Evolutionary conservation across 2,888 invertebrate genomes (phyloP).

Genomic region (Ophion ellenae): DNA sequence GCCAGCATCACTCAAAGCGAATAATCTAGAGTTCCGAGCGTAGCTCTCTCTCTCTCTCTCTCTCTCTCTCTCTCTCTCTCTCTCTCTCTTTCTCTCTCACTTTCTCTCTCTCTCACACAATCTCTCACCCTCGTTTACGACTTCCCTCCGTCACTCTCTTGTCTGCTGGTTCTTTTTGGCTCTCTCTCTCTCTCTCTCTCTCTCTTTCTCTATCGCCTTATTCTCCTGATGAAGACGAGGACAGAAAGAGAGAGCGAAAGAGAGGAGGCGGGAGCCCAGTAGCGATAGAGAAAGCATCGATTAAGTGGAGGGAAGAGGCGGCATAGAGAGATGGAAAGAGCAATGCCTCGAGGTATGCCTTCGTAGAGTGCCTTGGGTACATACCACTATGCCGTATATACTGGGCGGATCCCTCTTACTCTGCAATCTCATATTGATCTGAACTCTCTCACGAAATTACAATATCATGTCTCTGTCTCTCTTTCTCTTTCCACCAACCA

Average conservation of each 20-base stretch:
- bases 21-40: conserved; percentile 35
- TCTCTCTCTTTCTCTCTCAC: neutral
- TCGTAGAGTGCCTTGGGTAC: conserved; percentile 46
- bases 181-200: too few species aligned
- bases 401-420: conserved; percentile 45
- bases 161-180: too few species aligned
- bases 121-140: too few species aligned
- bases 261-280: neutral
- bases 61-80: conserved; percentile 21
- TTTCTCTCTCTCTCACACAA: neutral
- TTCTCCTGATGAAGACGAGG: too few species aligned
- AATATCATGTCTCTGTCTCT: conserved; percentile 50
- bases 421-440: conserved; percentile 61
- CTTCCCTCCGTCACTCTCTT: too few species aligned
- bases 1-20: conserved; percentile 45
- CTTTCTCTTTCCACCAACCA: neutral
- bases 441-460: conserved; percentile 53
- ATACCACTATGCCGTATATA: conserved; percentile 33
- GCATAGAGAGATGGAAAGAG: conserved; percentile 32
- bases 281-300: conserved; percentile 42
- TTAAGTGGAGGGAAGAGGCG: conserved; percentile 33
- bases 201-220: too few species aligned
- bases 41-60: conserved; percentile 26
- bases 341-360: conserved; percentile 39
- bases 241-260: neutral